phyloP scores from a whole-genome alignment of 2,113 vertebrate species.

The Oryzias woworae region DNA sequence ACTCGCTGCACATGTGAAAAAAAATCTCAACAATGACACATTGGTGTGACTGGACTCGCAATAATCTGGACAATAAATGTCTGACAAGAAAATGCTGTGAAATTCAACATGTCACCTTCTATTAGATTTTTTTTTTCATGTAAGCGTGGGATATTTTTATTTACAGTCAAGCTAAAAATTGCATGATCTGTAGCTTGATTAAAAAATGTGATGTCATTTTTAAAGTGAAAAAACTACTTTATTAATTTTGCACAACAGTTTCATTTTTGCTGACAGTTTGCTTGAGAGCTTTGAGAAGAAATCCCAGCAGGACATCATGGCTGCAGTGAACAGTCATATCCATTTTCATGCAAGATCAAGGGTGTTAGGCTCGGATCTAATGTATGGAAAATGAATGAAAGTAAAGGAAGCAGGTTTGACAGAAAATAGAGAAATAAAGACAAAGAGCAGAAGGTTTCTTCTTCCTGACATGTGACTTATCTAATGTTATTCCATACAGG shows the following conservation, averaged over 20 bases:
- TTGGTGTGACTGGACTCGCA: conserved; percentile 19
- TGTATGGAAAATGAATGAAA: conserved; percentile 27
- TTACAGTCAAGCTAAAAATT: no score
- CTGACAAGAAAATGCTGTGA: no score
- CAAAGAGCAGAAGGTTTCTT: conserved; percentile 7
- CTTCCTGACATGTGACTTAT: conserved; percentile 54
- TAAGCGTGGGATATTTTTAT: no score
- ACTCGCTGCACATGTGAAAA: conserved; percentile 10
- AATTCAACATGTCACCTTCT: no score
- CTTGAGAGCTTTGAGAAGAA: no score
- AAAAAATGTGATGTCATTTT: no score
- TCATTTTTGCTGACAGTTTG: no score
- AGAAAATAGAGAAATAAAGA: conserved; percentile 25
- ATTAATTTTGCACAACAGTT: no score
- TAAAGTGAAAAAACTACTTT: no score
- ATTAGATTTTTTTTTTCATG: no score
- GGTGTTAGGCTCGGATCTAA: conserved; percentile 11
- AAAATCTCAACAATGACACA: conserved; percentile 1
- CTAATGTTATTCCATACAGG: conserved; percentile 43
- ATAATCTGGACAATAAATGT: not conserved
- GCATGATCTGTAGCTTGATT: no score
- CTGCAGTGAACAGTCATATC: not conserved
- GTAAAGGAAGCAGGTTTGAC: conserved; percentile 5
- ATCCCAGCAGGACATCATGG: no score
- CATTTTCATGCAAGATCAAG: not conserved